Evolutionary conservation across 2,888 invertebrate genomes (phyloP), one percentile per base, ranked within the genome.

Genomic region (Drosophila kuntzei): DNA sequence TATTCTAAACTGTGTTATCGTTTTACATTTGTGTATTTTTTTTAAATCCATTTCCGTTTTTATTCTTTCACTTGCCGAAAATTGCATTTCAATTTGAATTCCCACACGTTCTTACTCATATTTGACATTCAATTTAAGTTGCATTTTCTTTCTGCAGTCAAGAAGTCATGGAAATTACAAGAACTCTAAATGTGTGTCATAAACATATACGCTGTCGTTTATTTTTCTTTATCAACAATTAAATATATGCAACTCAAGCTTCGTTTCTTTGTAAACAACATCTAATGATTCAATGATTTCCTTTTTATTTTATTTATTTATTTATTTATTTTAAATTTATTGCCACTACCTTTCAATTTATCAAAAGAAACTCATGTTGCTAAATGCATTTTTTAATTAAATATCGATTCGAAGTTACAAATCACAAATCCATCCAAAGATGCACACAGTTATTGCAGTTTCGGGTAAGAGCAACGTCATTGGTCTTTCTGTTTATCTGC

Each of bases 341-440:
- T 44, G 9, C 25, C 2, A 44, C 43, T 44, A n/a, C 25, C 25
- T 14, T 3, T 3, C 14, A 32, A 32, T 47, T 47, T n/a, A 47
- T 47, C 18, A 32, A 12, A 29, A n/a, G 32, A 46, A 53, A 43
- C 9, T 27, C 20, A 18, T 54, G 49, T 63, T 82, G 44, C 66
- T 65, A 73, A 73, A 80, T 76, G 78, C 53, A 62, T 66, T 41
- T 70, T 83, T 77, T 80, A 86, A 82, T 82, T 78, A 68, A 82
- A 80, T 72, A 78, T 80, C 78, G 66, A 74, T 78, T 50, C 11
- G 3, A 22, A 12, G 43, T 22, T 39, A 43, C 16, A 61, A 64
- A 46, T 14, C 46, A 39, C 22, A 59, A 44, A 43, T 12, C 34
- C 37, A 47, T 22, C 14, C 51, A 43, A 43, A 51, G 55, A 54